Evolutionary conservation across 2,888 invertebrate species (phyloP).

Genomic region (Lagria hirta): DNA sequence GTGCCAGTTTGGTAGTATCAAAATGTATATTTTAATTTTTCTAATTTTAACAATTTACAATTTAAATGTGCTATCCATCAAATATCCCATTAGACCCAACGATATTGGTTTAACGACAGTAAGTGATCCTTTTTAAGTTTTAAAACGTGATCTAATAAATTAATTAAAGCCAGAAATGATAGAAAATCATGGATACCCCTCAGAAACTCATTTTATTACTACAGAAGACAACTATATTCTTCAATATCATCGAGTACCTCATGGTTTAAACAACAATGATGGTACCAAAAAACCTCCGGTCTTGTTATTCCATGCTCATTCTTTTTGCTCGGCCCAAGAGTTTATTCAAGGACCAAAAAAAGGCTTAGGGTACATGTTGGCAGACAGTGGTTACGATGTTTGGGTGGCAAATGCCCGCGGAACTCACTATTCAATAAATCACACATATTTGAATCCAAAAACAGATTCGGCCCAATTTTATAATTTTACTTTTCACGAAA

Average conservation of each 20-base stretch:
- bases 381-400: conserved; percentile 56
- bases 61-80: no score
- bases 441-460: conserved; percentile 48
- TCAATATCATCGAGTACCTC: conserved; percentile 49
- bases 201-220: conserved; percentile 15
- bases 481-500: no score
- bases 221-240: conserved; percentile 60
- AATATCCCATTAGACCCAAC: no score
- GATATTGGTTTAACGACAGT: conserved; percentile 5
- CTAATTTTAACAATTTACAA: no score
- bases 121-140: no score
- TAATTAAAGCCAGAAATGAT: conserved; percentile 9
- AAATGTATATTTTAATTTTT: no score
- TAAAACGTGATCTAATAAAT: no score
- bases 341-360: conserved; percentile 65
- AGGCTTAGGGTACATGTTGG: conserved; percentile 53
- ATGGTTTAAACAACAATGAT: conserved; percentile 36
- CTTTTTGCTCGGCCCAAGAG: conserved; percentile 74
- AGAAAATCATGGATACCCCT: conserved; percentile 22
- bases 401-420: conserved; percentile 66
- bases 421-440: conserved; percentile 58
- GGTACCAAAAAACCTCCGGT: conserved; percentile 54
- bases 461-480: conserved; percentile 49
- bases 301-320: conserved; percentile 74
- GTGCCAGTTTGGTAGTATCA: no score